phyloP scores from a whole-genome alignment of 2,113 vertebrate genomes.

The Muntiacus reevesi region DNA sequence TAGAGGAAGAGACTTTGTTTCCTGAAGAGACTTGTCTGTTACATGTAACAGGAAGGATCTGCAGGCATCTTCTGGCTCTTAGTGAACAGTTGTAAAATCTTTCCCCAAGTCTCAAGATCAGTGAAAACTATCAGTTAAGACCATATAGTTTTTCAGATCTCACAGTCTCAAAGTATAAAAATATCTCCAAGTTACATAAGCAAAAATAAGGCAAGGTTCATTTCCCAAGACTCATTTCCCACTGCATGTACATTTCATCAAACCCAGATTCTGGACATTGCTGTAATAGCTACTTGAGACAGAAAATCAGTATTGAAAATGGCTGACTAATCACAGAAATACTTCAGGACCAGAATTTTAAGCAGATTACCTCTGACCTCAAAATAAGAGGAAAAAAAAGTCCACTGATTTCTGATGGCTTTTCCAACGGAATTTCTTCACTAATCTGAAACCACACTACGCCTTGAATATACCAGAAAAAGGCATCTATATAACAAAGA shows the following conservation, averaged over 20 bases:
- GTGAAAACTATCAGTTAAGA: neutral
- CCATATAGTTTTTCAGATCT: neutral
- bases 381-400: neutral
- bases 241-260: neutral
- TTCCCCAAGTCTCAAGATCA: neutral
- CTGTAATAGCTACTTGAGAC: neutral
- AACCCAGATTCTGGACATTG: constrained; percentile 4
- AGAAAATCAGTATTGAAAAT: neutral
- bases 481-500: constrained; percentile 18
- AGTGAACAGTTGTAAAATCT: neutral
- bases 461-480: constrained; percentile 22
- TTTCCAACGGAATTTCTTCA: constrained; percentile 15
- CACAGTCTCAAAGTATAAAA: constrained; percentile 29
- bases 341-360: constrained; percentile 1
- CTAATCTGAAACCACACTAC: neutral
- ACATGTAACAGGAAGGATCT: neutral
- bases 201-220: constrained; percentile 5
- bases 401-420: neutral
- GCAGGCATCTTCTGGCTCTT: neutral
- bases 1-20: neutral
- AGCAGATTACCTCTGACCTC: constrained; percentile 26
- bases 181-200: constrained; percentile 6
- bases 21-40: neutral
- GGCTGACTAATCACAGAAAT: neutral
- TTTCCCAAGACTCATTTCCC: neutral